Evolutionary conservation across 2,888 invertebrate species (phyloP).

Genomic region (Malacosoma neustria): DNA sequence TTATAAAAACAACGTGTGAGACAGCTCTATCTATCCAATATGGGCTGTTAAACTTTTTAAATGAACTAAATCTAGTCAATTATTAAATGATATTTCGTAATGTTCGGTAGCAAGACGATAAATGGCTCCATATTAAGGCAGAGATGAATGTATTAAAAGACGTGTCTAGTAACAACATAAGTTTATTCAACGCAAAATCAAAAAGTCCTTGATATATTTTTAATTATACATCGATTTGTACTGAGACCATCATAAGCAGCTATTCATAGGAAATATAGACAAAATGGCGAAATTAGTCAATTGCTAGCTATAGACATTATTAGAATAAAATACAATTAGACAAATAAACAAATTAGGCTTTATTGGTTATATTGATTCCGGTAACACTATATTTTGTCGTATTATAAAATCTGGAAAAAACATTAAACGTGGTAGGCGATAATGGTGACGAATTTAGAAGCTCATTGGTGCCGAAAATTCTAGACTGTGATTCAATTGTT

Average conservation of each 20-base stretch:
- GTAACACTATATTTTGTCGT: slow-evolving; percentile 38
- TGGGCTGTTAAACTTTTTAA: no score
- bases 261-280: slow-evolving; percentile 56
- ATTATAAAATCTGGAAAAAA: slow-evolving; percentile 34
- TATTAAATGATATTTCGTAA: no score
- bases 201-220: no score
- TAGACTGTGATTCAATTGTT: slow-evolving; percentile 74
- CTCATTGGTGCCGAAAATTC: slow-evolving; percentile 73
- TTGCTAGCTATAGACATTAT: slow-evolving; percentile 70
- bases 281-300: slow-evolving; percentile 64
- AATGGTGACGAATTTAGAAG: slow-evolving; percentile 68
- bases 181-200: no score
- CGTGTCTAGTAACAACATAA: no score
- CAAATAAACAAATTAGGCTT: slow-evolving; percentile 50
- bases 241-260: slow-evolving; percentile 27
- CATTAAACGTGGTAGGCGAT: slow-evolving; percentile 39
- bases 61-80: no score
- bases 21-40: no score
- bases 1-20: no score
- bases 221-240: no score
- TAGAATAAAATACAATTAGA: slow-evolving; percentile 43
- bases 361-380: slow-evolving; percentile 42
- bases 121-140: no score
- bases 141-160: no score
- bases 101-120: no score